Conservation (phyloP, 1,140 invertebrate genomes). For the Cardiocondyla obscurior region DNA sequence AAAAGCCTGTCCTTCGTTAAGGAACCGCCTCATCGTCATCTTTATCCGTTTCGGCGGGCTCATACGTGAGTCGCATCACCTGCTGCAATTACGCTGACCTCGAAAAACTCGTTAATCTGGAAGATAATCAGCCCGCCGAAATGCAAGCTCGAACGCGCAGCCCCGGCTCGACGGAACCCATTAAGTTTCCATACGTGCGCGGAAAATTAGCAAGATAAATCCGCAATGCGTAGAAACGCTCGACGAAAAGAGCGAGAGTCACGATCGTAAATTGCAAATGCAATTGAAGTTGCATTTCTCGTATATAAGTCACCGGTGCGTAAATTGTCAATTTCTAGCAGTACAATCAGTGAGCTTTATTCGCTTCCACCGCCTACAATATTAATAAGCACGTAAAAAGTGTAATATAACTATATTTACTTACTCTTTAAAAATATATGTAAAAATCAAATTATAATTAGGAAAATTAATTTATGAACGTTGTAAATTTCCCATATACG, state of each 20-base stretch:
- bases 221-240: slow-evolving; percentile 10
- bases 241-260: background rate
- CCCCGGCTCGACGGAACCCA: slow-evolving; percentile 16
- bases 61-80: slow-evolving; percentile 61
- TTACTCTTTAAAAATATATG: too few species aligned
- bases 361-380: background rate
- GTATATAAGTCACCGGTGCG: background rate
- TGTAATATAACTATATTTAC: too few species aligned
- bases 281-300: slow-evolving; percentile 7
- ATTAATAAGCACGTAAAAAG: too few species aligned
- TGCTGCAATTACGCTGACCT: background rate
- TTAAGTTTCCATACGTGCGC: slow-evolving; percentile 56
- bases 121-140: slow-evolving; percentile 53
- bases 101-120: slow-evolving; percentile 53
- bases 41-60: slow-evolving; percentile 24
- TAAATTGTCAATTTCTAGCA: background rate
- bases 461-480: too few species aligned
- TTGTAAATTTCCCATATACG: too few species aligned
- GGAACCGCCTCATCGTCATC: slow-evolving; percentile 23
- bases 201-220: slow-evolving; percentile 51
- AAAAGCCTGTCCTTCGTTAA: slow-evolving; percentile 67
- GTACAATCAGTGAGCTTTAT: background rate
- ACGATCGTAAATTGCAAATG: slow-evolving; percentile 10
- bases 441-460: too few species aligned
- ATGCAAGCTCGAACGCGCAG: slow-evolving; percentile 41